phyloP scores from a whole-genome alignment of 1,140 invertebrate species.

The Cephus cinctus region DNA sequence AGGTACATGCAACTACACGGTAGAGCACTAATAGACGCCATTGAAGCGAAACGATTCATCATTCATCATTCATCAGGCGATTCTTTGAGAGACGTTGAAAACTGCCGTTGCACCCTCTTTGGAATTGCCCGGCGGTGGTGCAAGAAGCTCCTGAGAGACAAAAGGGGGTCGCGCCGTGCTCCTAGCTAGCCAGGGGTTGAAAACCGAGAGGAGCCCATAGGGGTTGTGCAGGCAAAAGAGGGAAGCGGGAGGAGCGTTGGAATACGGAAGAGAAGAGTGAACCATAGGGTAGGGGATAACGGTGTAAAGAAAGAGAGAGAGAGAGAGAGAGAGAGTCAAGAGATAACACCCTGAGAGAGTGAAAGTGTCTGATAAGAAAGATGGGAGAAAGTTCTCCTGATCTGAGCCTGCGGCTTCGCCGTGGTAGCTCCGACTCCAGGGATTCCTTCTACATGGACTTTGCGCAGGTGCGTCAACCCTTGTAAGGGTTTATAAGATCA shows the following conservation, averaged over 20 bases:
- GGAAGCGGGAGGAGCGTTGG: constrained; percentile 4
- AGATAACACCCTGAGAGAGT: constrained; percentile 7
- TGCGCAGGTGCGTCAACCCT: constrained; percentile 55
- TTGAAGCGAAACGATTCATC: background rate
- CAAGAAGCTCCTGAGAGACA: constrained; percentile 35
- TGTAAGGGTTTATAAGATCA: no score
- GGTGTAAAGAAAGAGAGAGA: constrained; percentile 6
- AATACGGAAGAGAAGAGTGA: constrained; percentile 7
- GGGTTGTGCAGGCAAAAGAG: constrained; percentile 7
- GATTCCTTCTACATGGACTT: constrained; percentile 89
- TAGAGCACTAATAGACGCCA: no score
- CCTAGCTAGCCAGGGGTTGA: no score
- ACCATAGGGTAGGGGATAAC: constrained; percentile 6
- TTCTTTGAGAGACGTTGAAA: no score
- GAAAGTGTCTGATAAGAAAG: constrained; percentile 38
- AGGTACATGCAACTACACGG: no score
- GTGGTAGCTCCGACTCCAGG: constrained; percentile 79
- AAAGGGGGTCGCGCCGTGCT: constrained; percentile 27
- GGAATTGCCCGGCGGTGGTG: constrained; percentile 39
- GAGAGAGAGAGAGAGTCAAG: constrained; percentile 15
- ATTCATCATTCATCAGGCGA: no score
- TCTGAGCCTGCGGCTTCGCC: constrained; percentile 76
- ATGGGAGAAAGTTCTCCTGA: constrained; percentile 82
- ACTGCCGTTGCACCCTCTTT: constrained; percentile 37
- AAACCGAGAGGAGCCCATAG: constrained; percentile 19